phyloP scores from a whole-genome alignment of 2,113 vertebrate genomes.

The Polyodon spathula region DNA sequence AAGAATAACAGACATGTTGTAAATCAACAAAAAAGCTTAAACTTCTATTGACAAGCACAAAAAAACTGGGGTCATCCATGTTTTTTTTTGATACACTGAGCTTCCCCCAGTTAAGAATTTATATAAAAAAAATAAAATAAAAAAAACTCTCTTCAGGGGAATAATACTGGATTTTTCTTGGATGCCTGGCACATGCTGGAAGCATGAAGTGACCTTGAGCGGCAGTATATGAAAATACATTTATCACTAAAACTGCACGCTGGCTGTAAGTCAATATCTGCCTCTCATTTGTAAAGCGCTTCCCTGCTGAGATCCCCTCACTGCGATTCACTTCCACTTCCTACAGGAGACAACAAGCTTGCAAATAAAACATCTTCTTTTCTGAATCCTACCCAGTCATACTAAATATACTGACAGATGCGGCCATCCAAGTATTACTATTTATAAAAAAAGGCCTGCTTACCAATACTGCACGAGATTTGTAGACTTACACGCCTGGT shows the following conservation, averaged over 20 bases:
- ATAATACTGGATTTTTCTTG: slow-evolving; percentile 20
- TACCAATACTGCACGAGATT: slow-evolving; percentile 12
- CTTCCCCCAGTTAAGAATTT: no score
- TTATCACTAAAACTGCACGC: slow-evolving; percentile 43
- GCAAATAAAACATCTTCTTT: slow-evolving; percentile 53
- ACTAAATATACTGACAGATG: slow-evolving; percentile 51
- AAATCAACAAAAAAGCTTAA: no score
- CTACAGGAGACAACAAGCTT: slow-evolving; percentile 54
- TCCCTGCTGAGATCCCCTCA: slow-evolving; percentile 54
- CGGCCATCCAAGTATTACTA: slow-evolving; percentile 41
- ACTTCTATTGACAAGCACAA: no score
- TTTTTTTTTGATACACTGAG: no score
- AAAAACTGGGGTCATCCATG: no score
- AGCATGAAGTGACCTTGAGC: slow-evolving; percentile 46
- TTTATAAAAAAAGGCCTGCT: slow-evolving; percentile 9
- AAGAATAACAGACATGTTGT: no score
- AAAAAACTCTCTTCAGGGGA: no score
- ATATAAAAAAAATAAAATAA: no score
- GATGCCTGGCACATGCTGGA: slow-evolving; percentile 26
- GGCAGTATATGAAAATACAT: slow-evolving; percentile 46
- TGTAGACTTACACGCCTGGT: no score
- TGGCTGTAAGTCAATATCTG: slow-evolving; percentile 49
- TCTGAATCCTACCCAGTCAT: slow-evolving; percentile 47
- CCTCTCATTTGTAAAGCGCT: slow-evolving; percentile 46
- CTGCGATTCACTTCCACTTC: slow-evolving; percentile 58